These are phyloP conservation scores for Ptychadena robeensis DNA, from an alignment of 2,797 vertebrate species.

Conservation along the genomic window DNA sequence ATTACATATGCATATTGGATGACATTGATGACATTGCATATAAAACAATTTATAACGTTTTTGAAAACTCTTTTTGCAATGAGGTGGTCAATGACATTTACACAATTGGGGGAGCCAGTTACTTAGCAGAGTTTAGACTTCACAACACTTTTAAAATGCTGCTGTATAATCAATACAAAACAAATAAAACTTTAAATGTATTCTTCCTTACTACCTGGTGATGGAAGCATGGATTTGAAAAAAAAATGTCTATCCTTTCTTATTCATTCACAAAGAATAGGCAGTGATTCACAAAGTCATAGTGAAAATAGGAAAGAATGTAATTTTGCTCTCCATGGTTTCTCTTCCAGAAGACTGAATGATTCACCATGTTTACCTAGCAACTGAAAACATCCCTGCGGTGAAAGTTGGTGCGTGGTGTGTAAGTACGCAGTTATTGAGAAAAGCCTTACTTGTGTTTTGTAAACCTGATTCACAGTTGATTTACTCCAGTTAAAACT, in stretches of 20 bases:
- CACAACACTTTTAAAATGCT: too few species aligned
- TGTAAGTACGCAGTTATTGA: neutral
- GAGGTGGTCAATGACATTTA: too few species aligned
- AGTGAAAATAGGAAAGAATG: conserved; percentile 30
- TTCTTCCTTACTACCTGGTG: too few species aligned
- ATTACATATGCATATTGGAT: too few species aligned
- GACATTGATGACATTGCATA: too few species aligned
- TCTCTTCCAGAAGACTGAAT: neutral
- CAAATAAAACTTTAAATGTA: too few species aligned
- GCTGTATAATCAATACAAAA: too few species aligned
- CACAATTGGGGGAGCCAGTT: too few species aligned
- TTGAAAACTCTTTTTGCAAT: too few species aligned
- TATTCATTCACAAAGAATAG: neutral
- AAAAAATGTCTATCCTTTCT: neutral
- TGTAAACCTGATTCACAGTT: conserved; percentile 21
- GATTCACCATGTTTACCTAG: conserved; percentile 36
- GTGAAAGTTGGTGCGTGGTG: conserved; percentile 17
- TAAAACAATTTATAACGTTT: too few species aligned
- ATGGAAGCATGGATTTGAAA: neutral
- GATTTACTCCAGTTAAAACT: conserved; percentile 9
- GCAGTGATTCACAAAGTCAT: conserved; percentile 22
- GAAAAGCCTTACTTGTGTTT: neutral
- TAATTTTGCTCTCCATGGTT: conserved; percentile 5
- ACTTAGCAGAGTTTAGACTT: too few species aligned
- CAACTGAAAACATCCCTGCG: conserved; percentile 7